These are phyloP conservation scores for Porites rus DNA, from an alignment of 92 coral and sea anemone genomes.

Conservation along the genomic window DNA sequence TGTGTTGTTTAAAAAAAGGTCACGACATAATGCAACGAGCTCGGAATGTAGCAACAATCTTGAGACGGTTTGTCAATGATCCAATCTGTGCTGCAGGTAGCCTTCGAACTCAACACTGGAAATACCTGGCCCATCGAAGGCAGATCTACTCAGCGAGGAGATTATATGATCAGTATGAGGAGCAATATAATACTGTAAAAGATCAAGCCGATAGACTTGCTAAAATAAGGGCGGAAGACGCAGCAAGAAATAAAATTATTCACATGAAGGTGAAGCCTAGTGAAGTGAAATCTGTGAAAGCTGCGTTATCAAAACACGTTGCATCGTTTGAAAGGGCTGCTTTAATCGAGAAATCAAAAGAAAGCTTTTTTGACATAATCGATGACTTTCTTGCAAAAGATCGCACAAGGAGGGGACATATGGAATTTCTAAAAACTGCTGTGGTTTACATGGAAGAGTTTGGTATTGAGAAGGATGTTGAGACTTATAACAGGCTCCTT, in stretches of 20 bases:
- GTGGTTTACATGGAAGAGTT: conserved; percentile 85
- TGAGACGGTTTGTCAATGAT: conserved; percentile 5
- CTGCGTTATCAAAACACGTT: conserved; percentile 54
- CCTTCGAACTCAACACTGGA: not conserved
- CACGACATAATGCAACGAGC: not conserved
- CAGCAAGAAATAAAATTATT: conserved; percentile 31
- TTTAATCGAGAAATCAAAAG: conserved; percentile 66
- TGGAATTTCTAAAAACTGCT: conserved; percentile 85
- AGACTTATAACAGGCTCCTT: conserved; percentile 81
- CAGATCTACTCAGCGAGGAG: conserved; percentile 21
- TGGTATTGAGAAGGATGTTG: conserved; percentile 85
- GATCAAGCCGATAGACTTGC: conserved; percentile 36
- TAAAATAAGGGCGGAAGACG: conserved; percentile 52
- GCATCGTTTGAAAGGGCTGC: conserved; percentile 68
- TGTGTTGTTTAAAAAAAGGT: not conserved
- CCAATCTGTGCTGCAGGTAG: not conserved
- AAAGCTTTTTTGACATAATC: conserved; percentile 75
- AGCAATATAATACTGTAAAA: not conserved
- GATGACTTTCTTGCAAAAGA: conserved; percentile 75
- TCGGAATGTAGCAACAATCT: conserved; percentile 3
- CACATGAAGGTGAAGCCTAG: conserved; percentile 55
- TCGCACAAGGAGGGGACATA: conserved; percentile 80
- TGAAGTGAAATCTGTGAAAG: conserved; percentile 38
- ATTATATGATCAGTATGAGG: conserved; percentile 9
- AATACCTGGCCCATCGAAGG: conserved; percentile 1